Evolutionary conservation across 2,797 vertebrate genomes (phyloP), one percentile per base, ranked within the genome.

Genomic region (Myotis findleyi): DNA sequence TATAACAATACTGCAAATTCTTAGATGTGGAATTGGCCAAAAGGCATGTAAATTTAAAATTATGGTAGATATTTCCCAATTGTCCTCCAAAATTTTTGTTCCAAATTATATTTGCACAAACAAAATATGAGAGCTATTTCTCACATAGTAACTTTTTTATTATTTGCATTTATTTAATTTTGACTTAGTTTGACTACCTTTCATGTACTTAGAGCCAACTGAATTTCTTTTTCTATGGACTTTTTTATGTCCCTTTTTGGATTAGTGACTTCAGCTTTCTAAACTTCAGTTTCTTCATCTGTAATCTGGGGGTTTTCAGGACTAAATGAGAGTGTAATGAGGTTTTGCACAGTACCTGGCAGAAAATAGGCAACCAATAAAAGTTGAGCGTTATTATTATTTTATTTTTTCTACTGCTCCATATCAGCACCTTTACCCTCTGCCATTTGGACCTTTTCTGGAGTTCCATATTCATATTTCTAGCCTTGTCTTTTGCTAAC

Each of bases 81-180:
- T 59, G 27, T 14, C 3, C 38, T 84, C n/a, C 30, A 75, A 62
- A 77, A 64, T 5, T 57, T 87, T 87, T 92, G 25, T 27, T 27
- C 30, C 36, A 77, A 47, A 53, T 68, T 91, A 16, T 75, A 77
- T 82, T 75, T 92, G 20, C 21, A 77, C 12, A 11, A 73, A 55
- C 12, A 11, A 73, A 49, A 12, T n/a, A 69, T 20, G 27, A 33
- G 25, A 73, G 10, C 17, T 69, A 12, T 68, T 92, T 92, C 44
- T 81, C n/a, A 81, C 5, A 92, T 38, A 59, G 18, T n/a, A 81
- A 62, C 30, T 91, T 91, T 90, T 94, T 87, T 86, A 72, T 86
- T 82, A 88, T 94, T 82, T 57, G 5, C 1, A 14, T 30, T 95
- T 93, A 93, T 76, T 95, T 68, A 62, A 81, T 92, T 91, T 94